Percentiles rank a stretch among this genome's conserved stretches.
Evolutionary conservation across 37 sponge, comb jelly and placozoan species (phyloP).

Genomic region (Chondrilla cf. caribensis): DNA sequence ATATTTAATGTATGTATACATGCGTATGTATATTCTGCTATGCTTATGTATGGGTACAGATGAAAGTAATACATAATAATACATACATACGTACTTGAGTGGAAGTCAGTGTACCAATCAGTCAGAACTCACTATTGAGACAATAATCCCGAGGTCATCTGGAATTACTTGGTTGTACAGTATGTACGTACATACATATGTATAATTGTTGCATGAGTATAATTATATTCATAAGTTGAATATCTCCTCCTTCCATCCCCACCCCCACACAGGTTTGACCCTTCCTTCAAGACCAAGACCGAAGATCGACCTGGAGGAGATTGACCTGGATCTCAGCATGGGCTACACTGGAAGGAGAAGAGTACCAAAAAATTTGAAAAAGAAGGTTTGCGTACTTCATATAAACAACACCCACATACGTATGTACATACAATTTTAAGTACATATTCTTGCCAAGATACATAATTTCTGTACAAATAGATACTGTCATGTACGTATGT

Average conservation of each 20-base stretch:
- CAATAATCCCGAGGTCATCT: too few relatives aligned
- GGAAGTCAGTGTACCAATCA: neutral
- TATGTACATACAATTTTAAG: neutral
- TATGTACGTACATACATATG: too few relatives aligned
- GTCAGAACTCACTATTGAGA: too few relatives aligned
- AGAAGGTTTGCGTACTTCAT: conserved; percentile 2
- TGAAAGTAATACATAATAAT: neutral
- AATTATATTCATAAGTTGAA: neutral
- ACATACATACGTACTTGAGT: neutral
- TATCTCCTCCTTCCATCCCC: neutral
- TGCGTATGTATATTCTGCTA: neutral
- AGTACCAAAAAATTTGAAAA: neutral
- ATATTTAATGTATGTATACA: neutral
- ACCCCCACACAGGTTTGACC: too few relatives aligned
- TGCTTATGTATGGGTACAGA: neutral
- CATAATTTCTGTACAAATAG: too few relatives aligned
- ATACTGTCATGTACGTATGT: too few relatives aligned
- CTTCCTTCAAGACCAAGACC: neutral
- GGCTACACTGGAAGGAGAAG: neutral
- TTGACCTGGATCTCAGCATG: conserved; percentile 16
- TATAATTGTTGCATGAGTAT: too few relatives aligned
- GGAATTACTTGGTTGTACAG: too few relatives aligned
- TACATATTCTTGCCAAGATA: too few relatives aligned
- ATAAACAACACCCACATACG: too few relatives aligned
- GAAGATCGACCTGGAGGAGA: conserved; percentile 9